Evolutionary conservation across 2,797 vertebrate genomes (phyloP).

Genomic region (Rhynchonycteris naso): DNA sequence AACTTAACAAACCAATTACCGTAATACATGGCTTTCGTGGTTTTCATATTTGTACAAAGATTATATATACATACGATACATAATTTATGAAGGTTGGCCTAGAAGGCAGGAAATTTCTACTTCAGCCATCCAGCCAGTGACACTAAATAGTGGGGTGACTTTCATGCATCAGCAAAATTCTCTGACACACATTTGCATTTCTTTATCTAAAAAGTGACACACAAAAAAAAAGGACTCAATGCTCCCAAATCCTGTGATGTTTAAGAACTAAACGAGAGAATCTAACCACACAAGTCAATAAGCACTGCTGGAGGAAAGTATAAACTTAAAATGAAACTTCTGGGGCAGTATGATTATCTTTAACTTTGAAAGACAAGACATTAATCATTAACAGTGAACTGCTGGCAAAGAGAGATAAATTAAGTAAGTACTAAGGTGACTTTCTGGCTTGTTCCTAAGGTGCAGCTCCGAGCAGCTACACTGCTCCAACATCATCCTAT

Average conservation of each 20-base stretch:
- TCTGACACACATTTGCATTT: slow-evolving; percentile 8
- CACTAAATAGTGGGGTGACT: neutral
- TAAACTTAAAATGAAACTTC: slow-evolving; percentile 42
- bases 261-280: slow-evolving; percentile 17
- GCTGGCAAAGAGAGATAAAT: slow-evolving; percentile 51
- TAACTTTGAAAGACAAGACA: slow-evolving; percentile 27
- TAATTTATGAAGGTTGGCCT: neutral
- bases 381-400: slow-evolving; percentile 63
- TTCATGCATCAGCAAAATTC: neutral
- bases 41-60: neutral
- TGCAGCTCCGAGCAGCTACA: neutral
- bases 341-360: neutral
- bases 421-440: slow-evolving; percentile 45
- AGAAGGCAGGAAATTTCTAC: neutral
- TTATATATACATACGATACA: neutral
- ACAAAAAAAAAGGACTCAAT: neutral
- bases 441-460: slow-evolving; percentile 33
- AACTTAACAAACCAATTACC: neutral
- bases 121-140: neutral
- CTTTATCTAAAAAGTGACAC: neutral
- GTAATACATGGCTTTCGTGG: neutral
- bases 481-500: neutral
- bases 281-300: neutral
- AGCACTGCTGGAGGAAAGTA: slow-evolving; percentile 32
- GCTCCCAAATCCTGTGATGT: neutral